Conservation (phyloP, 92 coral and sea anemone species). For the Palythoa heliodiscus region DNA sequence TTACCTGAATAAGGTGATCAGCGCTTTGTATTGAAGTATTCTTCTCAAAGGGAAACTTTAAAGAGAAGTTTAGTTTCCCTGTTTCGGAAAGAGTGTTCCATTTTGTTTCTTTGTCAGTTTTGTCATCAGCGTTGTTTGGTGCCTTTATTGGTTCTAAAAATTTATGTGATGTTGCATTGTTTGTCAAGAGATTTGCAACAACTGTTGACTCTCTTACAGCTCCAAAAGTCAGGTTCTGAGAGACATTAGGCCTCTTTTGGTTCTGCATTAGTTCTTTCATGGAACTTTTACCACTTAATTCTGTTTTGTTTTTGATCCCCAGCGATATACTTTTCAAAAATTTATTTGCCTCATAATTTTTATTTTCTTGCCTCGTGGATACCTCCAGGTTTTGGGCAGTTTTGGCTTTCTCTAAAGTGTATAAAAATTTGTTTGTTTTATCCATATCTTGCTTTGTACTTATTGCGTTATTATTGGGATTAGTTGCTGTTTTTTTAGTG, state of each 20-base stretch:
- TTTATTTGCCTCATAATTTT: background rate
- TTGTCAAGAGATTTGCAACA: background rate
- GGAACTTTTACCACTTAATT: background rate
- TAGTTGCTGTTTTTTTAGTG: background rate
- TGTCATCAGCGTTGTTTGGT: background rate
- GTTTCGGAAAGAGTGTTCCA: conserved; percentile 32
- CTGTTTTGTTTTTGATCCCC: background rate
- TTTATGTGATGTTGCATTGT: background rate
- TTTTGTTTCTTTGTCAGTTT: background rate
- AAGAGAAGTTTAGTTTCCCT: conserved; percentile 34
- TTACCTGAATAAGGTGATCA: conserved; percentile 17
- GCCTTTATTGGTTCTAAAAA: background rate
- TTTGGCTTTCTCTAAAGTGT: background rate
- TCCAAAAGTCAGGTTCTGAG: background rate
- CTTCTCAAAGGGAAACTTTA: conserved; percentile 30
- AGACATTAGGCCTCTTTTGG: background rate
- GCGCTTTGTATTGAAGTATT: conserved; percentile 17
- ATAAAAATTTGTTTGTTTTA: background rate
- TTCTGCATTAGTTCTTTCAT: background rate
- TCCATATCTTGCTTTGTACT: background rate
- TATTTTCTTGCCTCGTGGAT: background rate
- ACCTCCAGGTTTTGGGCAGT: background rate
- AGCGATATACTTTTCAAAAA: too few species aligned
- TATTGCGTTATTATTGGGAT: background rate
- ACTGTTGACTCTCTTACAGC: background rate